Base-by-base conservation (phyloP, 1,140 invertebrate species). In the Adoxophyes honmai region DNA sequence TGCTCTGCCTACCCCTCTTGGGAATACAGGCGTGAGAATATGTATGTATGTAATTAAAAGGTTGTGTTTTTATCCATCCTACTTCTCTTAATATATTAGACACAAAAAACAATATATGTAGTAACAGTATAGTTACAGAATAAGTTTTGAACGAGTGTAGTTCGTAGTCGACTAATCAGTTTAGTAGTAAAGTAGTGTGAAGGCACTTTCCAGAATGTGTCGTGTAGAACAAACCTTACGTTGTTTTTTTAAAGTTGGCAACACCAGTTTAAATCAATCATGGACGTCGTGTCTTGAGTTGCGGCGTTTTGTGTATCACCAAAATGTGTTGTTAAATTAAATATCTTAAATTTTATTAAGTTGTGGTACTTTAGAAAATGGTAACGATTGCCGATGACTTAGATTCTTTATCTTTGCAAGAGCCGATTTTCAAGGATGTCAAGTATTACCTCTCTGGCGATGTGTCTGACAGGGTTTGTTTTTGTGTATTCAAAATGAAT, bases 391-490 rank as follows among this genome's bases (percentile, higher is more conserved):
- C 81, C 73, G 85, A 86, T 76, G 86, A 88, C 76, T 78, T 88
- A 81, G 88, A 89, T 77, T 82, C 86, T 74, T 84, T 89, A 77
- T 77, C 75, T 68, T 79, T 89, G 64, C 78, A 86, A 76, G 84
- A 89, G 62, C 81, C 80, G 65, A 86, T 92, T 66, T 92, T 92
- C 77, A 89, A 89, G 67, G 89, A 93, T 86, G 90, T 94, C 64
- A 94, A 93, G 82, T 94, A 92, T 88, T 94, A 92, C 86, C 87
- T 93, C 69, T 93, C 91, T 75, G 93, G 93, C 62, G 91, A 92
- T 83, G 91, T 92, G 57, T 90, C 92, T 65, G 91, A 93, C 72
- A 93, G 93, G 90, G 93, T 94, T 86, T 81, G 78, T 86, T 82
- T 74, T 81, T 73, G 66, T 70, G 65, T 61, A 78, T 81, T 78